Evolutionary conservation across 2,113 vertebrate species (phyloP), one percentile per base, ranked within the genome.

Genomic region (Petaurus breviceps): DNA sequence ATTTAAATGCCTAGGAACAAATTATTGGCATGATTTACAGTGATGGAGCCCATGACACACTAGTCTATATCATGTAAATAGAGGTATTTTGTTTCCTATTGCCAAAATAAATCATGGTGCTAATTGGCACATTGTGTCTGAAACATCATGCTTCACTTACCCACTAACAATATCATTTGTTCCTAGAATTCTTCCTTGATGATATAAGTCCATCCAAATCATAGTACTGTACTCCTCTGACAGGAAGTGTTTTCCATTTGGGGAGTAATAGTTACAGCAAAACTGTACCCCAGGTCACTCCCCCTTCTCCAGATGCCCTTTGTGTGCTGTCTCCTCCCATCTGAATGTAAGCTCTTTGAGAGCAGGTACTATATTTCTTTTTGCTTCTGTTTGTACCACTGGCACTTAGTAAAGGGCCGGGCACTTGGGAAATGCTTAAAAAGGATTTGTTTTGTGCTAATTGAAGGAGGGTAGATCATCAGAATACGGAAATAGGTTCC

Each of bases 91-190:
- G 94, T 94, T 97, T 97, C 54, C 54, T 94, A 94, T 47, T 31
- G 61, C 51, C 95, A 37, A 93, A 68, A 92, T 97, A 97, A 98
- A 94, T 98, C 95, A 98, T 90, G 57, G 94, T 96, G 61, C 90
- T 98, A 98, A 98, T 97, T 98, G 91, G 52, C 94, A 94, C 47
- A 97, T 94, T 97, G 97, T 95, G 92, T 93, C 97, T 96, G 93
- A 97, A 95, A 97, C 98, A 96, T 94, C 93, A 94, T 93, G 96
- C 97, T 98, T 98, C 97, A 91, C 49, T 98, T 92, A 97, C 90
- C 94, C 94, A 84, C 97, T 97, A 97, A 94, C 90, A 96, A 90
- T 53, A 94, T 92, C 94, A 94, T 97, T 98, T 97, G 1, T 93
- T 94, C 97, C 93, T 90, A 47, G 54, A 93, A 94, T 98, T 96